phyloP scores from a whole-genome alignment of 2,888 invertebrate genomes.

The Plagodis dolabraria region DNA sequence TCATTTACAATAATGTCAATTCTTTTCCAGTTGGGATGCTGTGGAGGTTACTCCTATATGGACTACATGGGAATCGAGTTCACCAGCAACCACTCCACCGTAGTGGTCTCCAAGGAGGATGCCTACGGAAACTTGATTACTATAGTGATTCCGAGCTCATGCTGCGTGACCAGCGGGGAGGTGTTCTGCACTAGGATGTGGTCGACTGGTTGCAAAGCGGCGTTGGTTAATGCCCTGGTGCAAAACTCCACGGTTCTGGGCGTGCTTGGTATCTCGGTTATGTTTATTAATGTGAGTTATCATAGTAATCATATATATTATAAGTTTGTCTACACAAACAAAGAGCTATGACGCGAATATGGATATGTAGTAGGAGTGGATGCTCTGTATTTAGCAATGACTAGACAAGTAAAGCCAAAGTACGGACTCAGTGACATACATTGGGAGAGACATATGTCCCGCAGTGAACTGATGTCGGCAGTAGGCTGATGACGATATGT shows the following conservation, averaged over 20 bases:
- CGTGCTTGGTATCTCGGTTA: conserved; percentile 74
- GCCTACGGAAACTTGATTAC: conserved; percentile 44
- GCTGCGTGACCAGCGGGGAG: conserved; percentile 62
- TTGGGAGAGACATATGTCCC: too few relatives aligned
- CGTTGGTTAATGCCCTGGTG: conserved; percentile 57
- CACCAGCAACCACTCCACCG: conserved; percentile 56
- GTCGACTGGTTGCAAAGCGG: conserved; percentile 35
- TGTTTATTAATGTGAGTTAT: conserved; percentile 72
- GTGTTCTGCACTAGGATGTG: conserved; percentile 31
- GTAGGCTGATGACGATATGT: too few relatives aligned
- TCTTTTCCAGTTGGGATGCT: conserved; percentile 67
- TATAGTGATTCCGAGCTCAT: conserved; percentile 59
- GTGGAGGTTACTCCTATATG: conserved; percentile 63
- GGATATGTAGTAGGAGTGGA: too few relatives aligned
- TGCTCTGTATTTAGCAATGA: too few relatives aligned
- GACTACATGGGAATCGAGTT: conserved; percentile 66
- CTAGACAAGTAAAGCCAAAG: too few relatives aligned
- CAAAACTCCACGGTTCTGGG: conserved; percentile 73
- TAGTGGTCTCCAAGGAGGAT: conserved; percentile 48
- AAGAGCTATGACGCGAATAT: too few relatives aligned
- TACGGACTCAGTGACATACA: too few relatives aligned
- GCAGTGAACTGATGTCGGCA: too few relatives aligned
- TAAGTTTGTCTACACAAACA: background rate
- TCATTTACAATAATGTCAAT: background rate
- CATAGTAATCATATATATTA: too few relatives aligned